phyloP scores from a whole-genome alignment of 2,113 vertebrate species.

The Tichodroma muraria region DNA sequence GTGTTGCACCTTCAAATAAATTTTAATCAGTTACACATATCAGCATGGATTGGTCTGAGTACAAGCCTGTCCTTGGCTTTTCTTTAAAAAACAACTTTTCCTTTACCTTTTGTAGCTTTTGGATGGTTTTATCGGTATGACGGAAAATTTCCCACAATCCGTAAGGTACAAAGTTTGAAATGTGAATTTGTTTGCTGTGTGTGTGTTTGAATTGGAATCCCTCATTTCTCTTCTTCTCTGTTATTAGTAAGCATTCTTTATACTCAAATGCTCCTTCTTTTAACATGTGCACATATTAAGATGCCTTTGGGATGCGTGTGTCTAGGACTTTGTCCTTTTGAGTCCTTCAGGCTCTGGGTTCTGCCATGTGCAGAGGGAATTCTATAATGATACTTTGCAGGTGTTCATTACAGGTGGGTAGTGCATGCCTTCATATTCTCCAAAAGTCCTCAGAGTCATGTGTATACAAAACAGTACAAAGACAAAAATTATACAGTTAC shows the following conservation, averaged over 20 bases:
- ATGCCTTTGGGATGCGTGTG: not conserved
- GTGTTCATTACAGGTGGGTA: not conserved
- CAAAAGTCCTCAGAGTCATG: not conserved
- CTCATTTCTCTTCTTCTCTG: not conserved
- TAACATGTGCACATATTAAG: not conserved
- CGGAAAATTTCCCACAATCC: conserved; percentile 91
- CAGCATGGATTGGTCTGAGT: not conserved
- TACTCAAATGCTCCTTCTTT: not conserved
- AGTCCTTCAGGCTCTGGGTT: not conserved
- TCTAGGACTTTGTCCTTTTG: not conserved
- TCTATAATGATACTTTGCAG: not conserved
- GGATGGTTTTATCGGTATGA: conserved; percentile 99
- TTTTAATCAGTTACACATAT: not conserved
- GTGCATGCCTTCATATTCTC: not conserved
- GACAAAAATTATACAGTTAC: not conserved
- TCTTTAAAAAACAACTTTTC: not conserved
- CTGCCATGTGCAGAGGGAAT: not conserved
- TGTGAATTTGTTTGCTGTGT: conserved; percentile 50
- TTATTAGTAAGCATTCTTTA: not conserved
- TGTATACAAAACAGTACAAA: not conserved
- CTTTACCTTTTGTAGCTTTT: conserved; percentile 81
- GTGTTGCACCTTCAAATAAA: not conserved
- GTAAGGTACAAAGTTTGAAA: conserved; percentile 81
- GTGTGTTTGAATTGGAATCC: conserved; percentile 15
- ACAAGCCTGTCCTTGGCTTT: not conserved